Evolutionary conservation across 2,113 vertebrate species (phyloP), one percentile per base, ranked within the genome.

Genomic region (Erythrocercus mccallii): DNA sequence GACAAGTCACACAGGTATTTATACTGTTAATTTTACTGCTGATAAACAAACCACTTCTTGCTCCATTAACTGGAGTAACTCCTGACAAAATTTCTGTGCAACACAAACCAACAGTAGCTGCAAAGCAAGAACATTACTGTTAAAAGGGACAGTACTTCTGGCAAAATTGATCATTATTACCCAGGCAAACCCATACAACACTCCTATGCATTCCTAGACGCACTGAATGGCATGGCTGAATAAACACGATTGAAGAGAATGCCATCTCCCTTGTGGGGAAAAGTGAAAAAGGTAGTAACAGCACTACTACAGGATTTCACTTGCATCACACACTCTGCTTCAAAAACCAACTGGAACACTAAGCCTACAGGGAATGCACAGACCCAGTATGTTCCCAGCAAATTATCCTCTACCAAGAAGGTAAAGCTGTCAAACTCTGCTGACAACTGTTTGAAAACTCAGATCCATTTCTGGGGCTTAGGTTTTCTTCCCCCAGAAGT

Each of bases 141-240:
- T 60, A 33, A 28, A 58, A 66, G 6, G 22, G 15, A 51, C 33
- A 30, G 42, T 3, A 16, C 7, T 60, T 35, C 12, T 6, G 25
- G n/a, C 18, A 44, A 47, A 68, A 79, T 0, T 1, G 8, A 58
- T 31, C 5, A 5, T 0, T 4, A 1, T 33, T 10, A 69, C 28
- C 13, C 16, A 38, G 22, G 35, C 40, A 70, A 38, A 30, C 24
- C 21, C 8, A 12, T 1, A 0, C n/a, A 19, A 42, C 6, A 3
- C 21, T 40, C 5, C 28, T 27, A 2, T 3, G 21, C 6, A 5
- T 15, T 65, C 28, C 73, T 17, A 31, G n/a, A 56, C 37, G 35
- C 12, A 19, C 35, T 42, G n/a, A 61, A 81, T n/a, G 15, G 44
- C n/a, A n/a, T 14, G 7, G 31, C 14, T 62, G 47, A 62, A 40